Base-by-base conservation (phyloP, 2,888 invertebrate species). In the Dolomedes plantarius region DNA sequence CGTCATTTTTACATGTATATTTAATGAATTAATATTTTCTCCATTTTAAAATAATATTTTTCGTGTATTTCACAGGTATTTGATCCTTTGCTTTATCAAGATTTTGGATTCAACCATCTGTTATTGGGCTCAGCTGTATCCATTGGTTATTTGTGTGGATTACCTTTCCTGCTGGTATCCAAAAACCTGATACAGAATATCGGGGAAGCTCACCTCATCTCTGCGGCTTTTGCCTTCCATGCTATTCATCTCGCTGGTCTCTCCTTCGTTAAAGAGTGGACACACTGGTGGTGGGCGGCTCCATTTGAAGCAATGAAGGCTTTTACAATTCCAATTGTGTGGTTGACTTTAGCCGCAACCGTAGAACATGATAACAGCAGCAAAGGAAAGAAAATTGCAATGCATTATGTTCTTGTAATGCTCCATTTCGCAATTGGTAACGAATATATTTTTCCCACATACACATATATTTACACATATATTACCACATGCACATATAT, bases 321-420 rank as follows among this genome's bases (percentile, higher is more conserved):
- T 9, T 89, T 89, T 36, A 87, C 86, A 16, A 39, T 88, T 19
- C 85, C 86, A 0, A 68, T 89, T 9, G 67, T 88, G 28, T 89
- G 89, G 89, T 50, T 89, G 16, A 89, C 88, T 13, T 28, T 88
- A 36, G 88, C 87, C 36, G 87, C 89, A 31, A 76, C 67, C 6
- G 76, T 81, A 11, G 86, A 88, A 95, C 50, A 92, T 94, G 64
- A 92, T 93, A 2, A 94, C 95, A 80, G 77, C 23, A 72, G 56
- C 74, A 82, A 74, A 56, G 79, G 79, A 23, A 74, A 69, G 19
- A 87, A 86, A 64, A 76, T 89, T 31, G 87, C 76, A 29, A 85
- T 89, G 76, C 88, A 89, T 41, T 89, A 89, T 39, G 41, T 88
- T 19, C 71, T 89, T n/a, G 77, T 62, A 13, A 31, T 89, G 9